Percentiles rank a stretch among this genome's conserved stretches.
Evolutionary conservation across 1,140 invertebrate genomes (phyloP).

Genomic region (Fragariocoptes setiger): DNA sequence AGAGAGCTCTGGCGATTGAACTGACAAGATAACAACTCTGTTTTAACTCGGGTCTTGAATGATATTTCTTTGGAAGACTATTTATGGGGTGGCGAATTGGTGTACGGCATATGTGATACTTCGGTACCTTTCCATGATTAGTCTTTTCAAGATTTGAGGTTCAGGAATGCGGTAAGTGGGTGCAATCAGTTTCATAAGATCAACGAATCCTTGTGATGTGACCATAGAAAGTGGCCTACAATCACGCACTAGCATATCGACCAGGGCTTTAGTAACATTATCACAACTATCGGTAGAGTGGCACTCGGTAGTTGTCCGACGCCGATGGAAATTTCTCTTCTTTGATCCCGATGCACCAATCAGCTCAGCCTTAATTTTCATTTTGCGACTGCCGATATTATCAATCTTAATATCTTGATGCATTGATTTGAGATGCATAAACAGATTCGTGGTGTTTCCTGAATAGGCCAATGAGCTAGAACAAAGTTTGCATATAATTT

Average conservation of each 20-base stretch:
- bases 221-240: constrained; percentile 7
- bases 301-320: not conserved
- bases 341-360: too few relatives aligned
- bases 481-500: constrained; percentile 8
- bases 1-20: too few relatives aligned
- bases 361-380: too few relatives aligned
- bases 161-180: constrained; percentile 7
- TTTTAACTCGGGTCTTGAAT: too few relatives aligned
- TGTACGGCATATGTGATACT: too few relatives aligned
- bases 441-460: constrained; percentile 10
- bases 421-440: constrained; percentile 12
- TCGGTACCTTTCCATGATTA: constrained; percentile 3
- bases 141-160: constrained; percentile 1
- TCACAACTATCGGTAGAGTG: constrained; percentile 2
- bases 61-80: too few relatives aligned
- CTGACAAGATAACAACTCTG: too few relatives aligned
- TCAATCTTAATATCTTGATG: constrained; percentile 8
- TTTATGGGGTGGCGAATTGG: too few relatives aligned
- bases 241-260: constrained; percentile 8
- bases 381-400: too few relatives aligned
- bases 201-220: constrained; percentile 6
- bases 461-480: constrained; percentile 8
- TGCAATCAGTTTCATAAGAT: constrained; percentile 5
- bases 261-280: constrained; percentile 7
- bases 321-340: too few relatives aligned